phyloP scores from a whole-genome alignment of 2,888 invertebrate genomes.

The Athripsodes cinereus region DNA sequence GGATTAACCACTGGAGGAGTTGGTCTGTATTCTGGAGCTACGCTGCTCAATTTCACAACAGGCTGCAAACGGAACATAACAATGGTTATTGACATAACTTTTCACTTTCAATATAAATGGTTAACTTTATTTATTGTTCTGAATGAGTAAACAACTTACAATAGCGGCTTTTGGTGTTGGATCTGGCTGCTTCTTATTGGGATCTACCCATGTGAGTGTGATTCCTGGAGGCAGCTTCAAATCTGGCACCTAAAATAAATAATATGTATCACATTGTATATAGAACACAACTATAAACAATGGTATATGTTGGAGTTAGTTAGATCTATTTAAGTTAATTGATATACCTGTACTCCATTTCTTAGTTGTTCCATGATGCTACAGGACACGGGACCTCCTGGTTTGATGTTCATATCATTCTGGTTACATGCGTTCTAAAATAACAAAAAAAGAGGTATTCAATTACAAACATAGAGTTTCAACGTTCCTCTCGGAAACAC shows the following conservation, averaged over 20 bases:
- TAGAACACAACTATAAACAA: too few species aligned
- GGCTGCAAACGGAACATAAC: conserved; percentile 33
- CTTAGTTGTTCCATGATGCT: conserved; percentile 50
- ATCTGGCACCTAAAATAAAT: conserved; percentile 49
- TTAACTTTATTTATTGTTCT: too few species aligned
- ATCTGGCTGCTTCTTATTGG: conserved; percentile 38
- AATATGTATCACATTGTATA: too few species aligned
- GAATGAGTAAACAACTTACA: conserved; percentile 17
- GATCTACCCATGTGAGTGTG: conserved; percentile 67
- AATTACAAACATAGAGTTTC: too few species aligned
- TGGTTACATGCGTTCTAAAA: background rate
- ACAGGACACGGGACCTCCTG: conserved; percentile 36
- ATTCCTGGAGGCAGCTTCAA: conserved; percentile 72
- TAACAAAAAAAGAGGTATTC: too few species aligned
- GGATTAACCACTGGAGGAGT: conserved; percentile 42
- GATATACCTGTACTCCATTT: conserved; percentile 45
- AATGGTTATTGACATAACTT: background rate
- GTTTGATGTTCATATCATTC: background rate
- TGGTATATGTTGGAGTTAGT: too few species aligned
- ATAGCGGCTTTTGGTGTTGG: conserved; percentile 18
- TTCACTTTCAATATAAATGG: too few species aligned
- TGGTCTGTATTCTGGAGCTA: conserved; percentile 35
- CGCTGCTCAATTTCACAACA: conserved; percentile 38
- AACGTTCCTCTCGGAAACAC: too few species aligned
- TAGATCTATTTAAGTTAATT: too few species aligned